Evolutionary conservation across 2,888 invertebrate genomes (phyloP), one percentile per base, ranked within the genome.

Genomic region (Euspilapteryx auroguttella): DNA sequence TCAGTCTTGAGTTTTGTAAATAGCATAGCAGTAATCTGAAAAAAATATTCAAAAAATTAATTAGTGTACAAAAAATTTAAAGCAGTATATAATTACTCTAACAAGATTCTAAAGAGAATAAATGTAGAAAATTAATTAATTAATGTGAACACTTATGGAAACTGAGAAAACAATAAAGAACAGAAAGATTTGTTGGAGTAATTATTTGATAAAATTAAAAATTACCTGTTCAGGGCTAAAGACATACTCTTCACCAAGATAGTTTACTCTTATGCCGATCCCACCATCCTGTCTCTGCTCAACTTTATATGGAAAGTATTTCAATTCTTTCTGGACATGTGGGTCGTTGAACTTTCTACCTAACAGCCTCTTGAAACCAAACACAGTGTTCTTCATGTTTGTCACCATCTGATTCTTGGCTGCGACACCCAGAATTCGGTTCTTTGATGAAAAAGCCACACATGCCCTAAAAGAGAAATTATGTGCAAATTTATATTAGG

Each of bases 351-450:
- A 95, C 56, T 88, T 88, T 47, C 96, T 82, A 31, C 98, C 99
- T 47, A 99, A 68, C 29, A 98, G 78, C 47, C 93, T 83, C 69
- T 97, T 99, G 64, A 98, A 93, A 35, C 91, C 89, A 69, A 86
- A 87, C 32, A 98, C 84, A 36, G 99, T 99, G 61, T 97, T 98
- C 65, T 93, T 94, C 84, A 96, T 87, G 59, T 99, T 99, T 45
- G 96, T 95, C 30, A 95, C 89, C 78, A 90, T 87, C 64, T 97
- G 95, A 56, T 95, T 96, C 62, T 94, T 96, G 33, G 98, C 98
- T 24, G 96, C 91, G 21, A 94, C 94, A 32, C 99, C 99, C 58
- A 99, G 82, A 48, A 91, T 87, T 44, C 99, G 86, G 55, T 89
- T 91, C 58, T 90, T 94, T 37, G 87, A 86, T 48, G 91, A 91